Evolutionary conservation across 37 sponge, comb jelly and placozoan species (phyloP), one percentile per base, ranked within the genome.

Genomic region (Bolinopsis microptera): DNA sequence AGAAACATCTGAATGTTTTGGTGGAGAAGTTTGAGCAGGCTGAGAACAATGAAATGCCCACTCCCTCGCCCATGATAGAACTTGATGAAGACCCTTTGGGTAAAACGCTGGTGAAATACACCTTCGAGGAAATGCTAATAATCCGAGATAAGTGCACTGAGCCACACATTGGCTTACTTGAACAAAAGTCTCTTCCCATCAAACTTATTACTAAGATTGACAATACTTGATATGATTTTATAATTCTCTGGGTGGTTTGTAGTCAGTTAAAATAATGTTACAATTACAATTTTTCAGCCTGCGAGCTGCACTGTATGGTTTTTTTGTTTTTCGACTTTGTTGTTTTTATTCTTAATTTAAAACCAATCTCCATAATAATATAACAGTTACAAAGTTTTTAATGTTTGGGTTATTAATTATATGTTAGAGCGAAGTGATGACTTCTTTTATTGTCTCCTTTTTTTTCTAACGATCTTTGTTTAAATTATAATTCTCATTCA

Each of bases 1-100:
- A 80, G 82, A 80, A 80, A 80, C 82, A 80, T 80, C 82, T 80
- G 37, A 80, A 80, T 34, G 34, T 80, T 24, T 37, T 80, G 38
- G 82, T 80, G 3, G 38, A 80, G 82, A 80, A 35, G 82, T 34
- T 80, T 8, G 82, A 80, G 82, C 21, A 34, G 37, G 82, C 35
- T 2, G 82, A 80, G 35, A 13, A 9, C 16, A 30, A 28, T 2
- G 74, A 70, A 22, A 22, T 3, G 26, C 28, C 3, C 24, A 26
- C 74, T 2, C 68, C 68, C 16, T 5, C 74, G 28, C 74, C 74
- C 25, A 1, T 5, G 21, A 5, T 5, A 8, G 74, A 70, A 3
- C 24, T 28, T 2, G 16, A 28, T 22, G 74, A 28, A 22, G 74
- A 22, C 21, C 28, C 74, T 26, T n/a, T 26, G 25, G 21, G 28